Base-by-base conservation (phyloP, 1,140 invertebrate species). In the Maniola jurtina region DNA sequence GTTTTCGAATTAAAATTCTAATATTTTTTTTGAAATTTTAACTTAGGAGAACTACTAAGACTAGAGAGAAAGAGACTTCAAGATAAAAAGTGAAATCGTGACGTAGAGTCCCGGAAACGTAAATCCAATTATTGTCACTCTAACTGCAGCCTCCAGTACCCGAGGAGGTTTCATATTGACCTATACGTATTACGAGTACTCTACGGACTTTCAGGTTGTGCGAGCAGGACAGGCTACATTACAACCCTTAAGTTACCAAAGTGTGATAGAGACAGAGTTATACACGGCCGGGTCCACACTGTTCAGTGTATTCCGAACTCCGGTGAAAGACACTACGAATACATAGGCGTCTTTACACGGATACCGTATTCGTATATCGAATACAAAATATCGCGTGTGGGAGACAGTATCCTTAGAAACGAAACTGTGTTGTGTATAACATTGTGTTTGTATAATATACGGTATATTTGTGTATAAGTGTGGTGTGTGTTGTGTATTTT, bases 151-250 rank as follows among this genome's bases (percentile, higher is more conserved):
- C 81, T 89, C 84, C 87, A 86, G 83, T 73, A 80, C 78, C 84
- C 85, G 85, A 88, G 83, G 77, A 88, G 85, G 80, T 85, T 86
- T 89, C 81, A 88, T 89, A 89, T 89, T 89, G 87, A 89, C 87
- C 87, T 89, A 89, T 89, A 89, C 87, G 81, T 89, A 89, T 84
- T 86, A 88, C 82, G 81, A 87, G 78, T 78, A 85, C 80, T 82
- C 86, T 82, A 79, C 72, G 80, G 84, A 79, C 81, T 86, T 89
- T 89, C 83, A 86, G 84, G 79, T 58, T 70, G 87, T 73, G 75
- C 40, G 81, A 89, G 73, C 36, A 78, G 71, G 85, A 87, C 15
- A 55, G 40, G 54, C 33, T 33, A 73, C 55, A 25, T 61, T 40
- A 57, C 62, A 76, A 36, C 52, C 66, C 47, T 52, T 63, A 70